These are phyloP conservation scores for Phaethornis superciliosus DNA, from an alignment of 2,113 vertebrate genomes.

Conservation along the genomic window DNA sequence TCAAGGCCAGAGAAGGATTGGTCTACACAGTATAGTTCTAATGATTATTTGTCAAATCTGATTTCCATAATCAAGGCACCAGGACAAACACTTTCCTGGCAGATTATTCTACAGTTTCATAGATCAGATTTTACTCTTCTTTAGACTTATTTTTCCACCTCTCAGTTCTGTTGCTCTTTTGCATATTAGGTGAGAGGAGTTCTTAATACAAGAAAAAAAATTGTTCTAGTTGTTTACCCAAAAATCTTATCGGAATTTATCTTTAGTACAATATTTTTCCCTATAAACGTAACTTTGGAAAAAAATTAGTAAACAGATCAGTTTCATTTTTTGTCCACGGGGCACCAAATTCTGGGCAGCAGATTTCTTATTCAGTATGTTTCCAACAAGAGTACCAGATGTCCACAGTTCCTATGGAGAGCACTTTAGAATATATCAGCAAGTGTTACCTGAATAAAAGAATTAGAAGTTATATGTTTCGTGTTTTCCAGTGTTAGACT, in stretches of 20 bases:
- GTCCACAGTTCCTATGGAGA: neutral
- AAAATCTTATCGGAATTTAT: neutral
- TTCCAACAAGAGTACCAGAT: neutral
- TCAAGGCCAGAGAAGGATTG: neutral
- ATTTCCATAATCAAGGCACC: neutral
- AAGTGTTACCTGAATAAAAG: neutral
- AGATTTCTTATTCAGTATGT: neutral
- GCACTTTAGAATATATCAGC: neutral
- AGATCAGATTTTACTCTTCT: neutral
- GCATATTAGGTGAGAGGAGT: neutral
- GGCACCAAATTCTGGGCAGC: neutral
- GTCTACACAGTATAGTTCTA: neutral
- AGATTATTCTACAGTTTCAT: neutral
- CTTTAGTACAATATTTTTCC: neutral
- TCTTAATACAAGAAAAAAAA: neutral
- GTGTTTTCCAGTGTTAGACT: neutral
- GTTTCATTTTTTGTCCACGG: neutral
- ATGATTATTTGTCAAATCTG: conserved; percentile 10
- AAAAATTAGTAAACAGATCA: neutral
- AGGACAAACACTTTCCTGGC: neutral
- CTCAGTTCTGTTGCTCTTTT: neutral
- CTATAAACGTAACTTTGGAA: neutral
- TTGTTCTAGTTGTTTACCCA: neutral
- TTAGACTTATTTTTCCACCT: neutral
- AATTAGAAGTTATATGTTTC: neutral